Percentiles rank a stretch among this genome's conserved stretches.
These are phyloP conservation scores for Drosophila eugracilis DNA, from an alignment of 1,140 invertebrate species.

Conservation along the genomic window DNA sequence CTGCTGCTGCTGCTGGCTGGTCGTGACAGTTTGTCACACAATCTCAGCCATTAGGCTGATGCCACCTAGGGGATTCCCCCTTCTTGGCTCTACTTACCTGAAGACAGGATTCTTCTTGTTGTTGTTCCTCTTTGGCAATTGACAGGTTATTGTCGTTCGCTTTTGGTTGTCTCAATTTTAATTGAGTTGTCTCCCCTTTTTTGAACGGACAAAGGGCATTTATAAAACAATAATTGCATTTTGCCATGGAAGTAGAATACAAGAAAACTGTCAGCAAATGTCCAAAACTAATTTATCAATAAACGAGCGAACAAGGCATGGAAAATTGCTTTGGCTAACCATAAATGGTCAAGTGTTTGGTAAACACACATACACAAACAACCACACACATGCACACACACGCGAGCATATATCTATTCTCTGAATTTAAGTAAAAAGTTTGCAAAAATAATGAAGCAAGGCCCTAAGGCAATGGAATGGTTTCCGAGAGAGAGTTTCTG, in stretches of 20 bases:
- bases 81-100: no score
- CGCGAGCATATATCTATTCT: neutral
- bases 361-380: conserved; percentile 26
- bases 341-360: conserved; percentile 61
- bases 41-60: conserved; percentile 54
- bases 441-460: conserved; percentile 81
- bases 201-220: conserved; percentile 58
- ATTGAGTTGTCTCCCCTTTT: conserved; percentile 68
- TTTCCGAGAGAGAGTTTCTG: neutral
- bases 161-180: conserved; percentile 63
- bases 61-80: conserved; percentile 26
- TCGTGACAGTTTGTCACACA: conserved; percentile 75
- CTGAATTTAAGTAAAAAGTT: conserved; percentile 65
- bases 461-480: conserved; percentile 38
- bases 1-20: conserved; percentile 23
- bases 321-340: conserved; percentile 52
- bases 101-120: neutral
- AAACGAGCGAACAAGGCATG: conserved; percentile 45
- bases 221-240: conserved; percentile 83
- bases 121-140: conserved; percentile 49
- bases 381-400: neutral
- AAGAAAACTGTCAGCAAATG: conserved; percentile 74
- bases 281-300: conserved; percentile 81
- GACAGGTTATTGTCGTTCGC: conserved; percentile 55
- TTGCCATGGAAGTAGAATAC: conserved; percentile 31